These are phyloP conservation scores for Neomonachus schauinslandi DNA, from an alignment of 2,113 vertebrate species.

Conservation along the genomic window DNA sequence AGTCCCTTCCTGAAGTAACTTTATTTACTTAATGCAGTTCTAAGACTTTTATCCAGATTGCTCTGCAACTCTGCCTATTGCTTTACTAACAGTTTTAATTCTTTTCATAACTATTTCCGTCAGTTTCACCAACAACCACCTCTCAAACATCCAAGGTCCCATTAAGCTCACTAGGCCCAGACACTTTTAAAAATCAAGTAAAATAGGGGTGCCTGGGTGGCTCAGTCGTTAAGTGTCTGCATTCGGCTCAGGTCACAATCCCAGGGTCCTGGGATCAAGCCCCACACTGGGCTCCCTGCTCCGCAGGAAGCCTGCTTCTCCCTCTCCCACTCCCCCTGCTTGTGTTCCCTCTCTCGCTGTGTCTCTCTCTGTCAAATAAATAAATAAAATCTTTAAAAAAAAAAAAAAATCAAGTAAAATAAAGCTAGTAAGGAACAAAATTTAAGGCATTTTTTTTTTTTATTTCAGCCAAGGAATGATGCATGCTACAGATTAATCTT, in stretches of 20 bases:
- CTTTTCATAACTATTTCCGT: constrained; percentile 7
- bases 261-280: too few relatives aligned
- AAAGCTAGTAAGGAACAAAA: constrained; percentile 85
- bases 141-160: constrained; percentile 54
- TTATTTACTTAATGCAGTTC: neutral
- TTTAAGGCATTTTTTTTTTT: constrained; percentile 88
- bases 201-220: constrained; percentile 65
- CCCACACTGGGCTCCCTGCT: too few relatives aligned
- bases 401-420: constrained; percentile 76
- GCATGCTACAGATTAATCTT: constrained; percentile 90
- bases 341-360: too few relatives aligned
- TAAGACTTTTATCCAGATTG: neutral
- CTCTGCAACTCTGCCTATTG: neutral
- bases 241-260: too few relatives aligned
- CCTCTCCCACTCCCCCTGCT: too few relatives aligned
- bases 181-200: constrained; percentile 64
- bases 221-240: too few relatives aligned
- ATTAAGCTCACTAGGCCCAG: constrained; percentile 56
- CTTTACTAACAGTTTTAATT: constrained; percentile 23
- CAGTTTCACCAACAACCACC: constrained; percentile 21
- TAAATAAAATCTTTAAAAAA: neutral
- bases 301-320: too few relatives aligned
- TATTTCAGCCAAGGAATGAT: constrained; percentile 90
- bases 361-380: too few relatives aligned
- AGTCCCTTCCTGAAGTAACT: neutral